Evolutionary conservation across 2,113 vertebrate genomes (phyloP).

Genomic region (Solenodon paradoxus): DNA sequence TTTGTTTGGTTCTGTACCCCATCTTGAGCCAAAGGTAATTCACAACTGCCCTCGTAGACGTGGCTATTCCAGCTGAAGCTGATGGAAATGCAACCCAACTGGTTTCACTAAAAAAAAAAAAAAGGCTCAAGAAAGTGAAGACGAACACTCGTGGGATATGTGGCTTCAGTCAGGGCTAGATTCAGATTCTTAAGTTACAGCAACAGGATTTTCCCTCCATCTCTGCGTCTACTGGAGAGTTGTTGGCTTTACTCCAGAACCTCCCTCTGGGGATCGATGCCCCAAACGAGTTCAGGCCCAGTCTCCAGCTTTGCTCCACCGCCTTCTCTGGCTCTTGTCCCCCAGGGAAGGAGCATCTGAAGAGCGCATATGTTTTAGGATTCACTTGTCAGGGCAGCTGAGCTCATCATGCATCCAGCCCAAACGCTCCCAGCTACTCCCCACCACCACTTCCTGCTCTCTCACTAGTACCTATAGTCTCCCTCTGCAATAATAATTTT

Average conservation of each 20-base stretch:
- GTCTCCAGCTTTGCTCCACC: accelerated
- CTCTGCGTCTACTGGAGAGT: neutral
- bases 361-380: neutral
- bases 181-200: neutral
- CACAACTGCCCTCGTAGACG: neutral
- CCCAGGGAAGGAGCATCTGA: neutral
- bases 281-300: neutral
- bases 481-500: neutral
- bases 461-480: neutral
- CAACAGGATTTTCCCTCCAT: neutral
- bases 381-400: neutral
- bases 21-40: neutral
- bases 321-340: neutral
- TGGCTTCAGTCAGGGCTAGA: neutral
- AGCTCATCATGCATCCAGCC: neutral
- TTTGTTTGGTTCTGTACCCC: neutral
- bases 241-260: too few relatives aligned
- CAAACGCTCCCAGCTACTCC: neutral
- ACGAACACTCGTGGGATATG: accelerated
- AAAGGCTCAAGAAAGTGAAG: neutral
- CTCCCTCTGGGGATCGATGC: neutral
- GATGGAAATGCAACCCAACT: neutral
- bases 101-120: neutral
- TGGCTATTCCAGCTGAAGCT: neutral
- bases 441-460: accelerated